Percentiles rank a stretch among this genome's conserved stretches.
phyloP scores from a whole-genome alignment of 2,113 vertebrate genomes.

The Anarhynchus alexandrinus region DNA sequence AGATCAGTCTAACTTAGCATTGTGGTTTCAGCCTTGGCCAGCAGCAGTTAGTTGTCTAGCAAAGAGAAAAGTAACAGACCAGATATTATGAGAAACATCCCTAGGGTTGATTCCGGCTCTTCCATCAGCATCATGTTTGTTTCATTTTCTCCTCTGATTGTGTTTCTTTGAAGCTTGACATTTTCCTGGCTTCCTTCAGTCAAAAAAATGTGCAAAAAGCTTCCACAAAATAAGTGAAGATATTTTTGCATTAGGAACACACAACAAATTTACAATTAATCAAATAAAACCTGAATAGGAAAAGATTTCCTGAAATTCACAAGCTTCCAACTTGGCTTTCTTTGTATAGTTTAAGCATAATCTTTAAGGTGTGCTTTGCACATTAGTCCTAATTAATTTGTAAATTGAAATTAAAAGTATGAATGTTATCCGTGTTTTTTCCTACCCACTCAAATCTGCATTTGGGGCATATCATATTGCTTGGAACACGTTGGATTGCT shows the following conservation, averaged over 20 bases:
- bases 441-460: background rate
- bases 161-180: background rate
- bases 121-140: background rate
- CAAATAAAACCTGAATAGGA: background rate
- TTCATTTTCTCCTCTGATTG: background rate
- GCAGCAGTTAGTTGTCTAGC: background rate
- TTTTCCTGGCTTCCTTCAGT: background rate
- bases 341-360: background rate
- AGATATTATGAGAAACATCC: background rate
- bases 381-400: background rate
- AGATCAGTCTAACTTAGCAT: background rate
- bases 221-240: background rate
- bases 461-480: background rate
- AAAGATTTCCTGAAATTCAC: background rate
- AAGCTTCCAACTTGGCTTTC: background rate
- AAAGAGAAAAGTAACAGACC: background rate
- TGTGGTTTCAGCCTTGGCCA: background rate
- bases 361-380: background rate
- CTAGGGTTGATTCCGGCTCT: background rate
- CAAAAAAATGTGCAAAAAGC: background rate
- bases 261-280: background rate
- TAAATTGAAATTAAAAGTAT: background rate
- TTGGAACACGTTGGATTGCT: background rate
- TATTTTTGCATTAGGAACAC: background rate
- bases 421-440: background rate